These are phyloP conservation scores for Chlamydotis undulata DNA, from an alignment of 2,113 vertebrate genomes.

Conservation along the genomic window DNA sequence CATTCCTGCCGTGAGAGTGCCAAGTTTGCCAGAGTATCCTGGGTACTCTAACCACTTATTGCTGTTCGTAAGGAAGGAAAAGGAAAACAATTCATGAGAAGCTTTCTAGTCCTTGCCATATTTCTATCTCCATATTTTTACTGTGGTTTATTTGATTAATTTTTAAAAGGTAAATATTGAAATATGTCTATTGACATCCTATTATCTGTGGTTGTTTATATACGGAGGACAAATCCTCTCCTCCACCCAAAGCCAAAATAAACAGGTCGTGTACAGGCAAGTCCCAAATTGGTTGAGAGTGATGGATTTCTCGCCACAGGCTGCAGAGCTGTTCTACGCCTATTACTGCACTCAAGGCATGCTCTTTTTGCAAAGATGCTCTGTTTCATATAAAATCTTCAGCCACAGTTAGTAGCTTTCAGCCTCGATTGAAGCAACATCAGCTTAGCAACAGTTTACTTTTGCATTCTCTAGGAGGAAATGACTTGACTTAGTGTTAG, in stretches of 20 bases:
- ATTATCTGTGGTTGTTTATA: constrained; percentile 28
- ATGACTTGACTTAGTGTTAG: not conserved
- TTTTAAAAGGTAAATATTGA: not conserved
- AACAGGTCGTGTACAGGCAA: constrained; percentile 8
- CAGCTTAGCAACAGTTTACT: not conserved
- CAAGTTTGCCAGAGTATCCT: not conserved
- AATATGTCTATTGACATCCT: not conserved
- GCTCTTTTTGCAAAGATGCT: not conserved
- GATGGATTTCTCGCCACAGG: not conserved
- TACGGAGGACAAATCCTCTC: not conserved
- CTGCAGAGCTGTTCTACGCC: not conserved
- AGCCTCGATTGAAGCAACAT: not conserved
- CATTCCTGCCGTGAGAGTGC: not conserved
- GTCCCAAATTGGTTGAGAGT: not conserved
- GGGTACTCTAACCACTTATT: not conserved
- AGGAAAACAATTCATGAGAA: not conserved
- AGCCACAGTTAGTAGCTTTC: not conserved
- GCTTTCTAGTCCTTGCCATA: not conserved
- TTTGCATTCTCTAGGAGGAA: not conserved
- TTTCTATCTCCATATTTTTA: not conserved
- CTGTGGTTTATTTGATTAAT: not conserved
- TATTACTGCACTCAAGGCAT: not conserved
- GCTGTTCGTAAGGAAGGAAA: not conserved
- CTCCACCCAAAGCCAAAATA: not conserved
- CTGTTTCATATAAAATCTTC: not conserved